Evolutionary conservation across 2,888 invertebrate genomes (phyloP), one percentile per base, ranked within the genome.

Genomic region (Chloroclystis v-ata): DNA sequence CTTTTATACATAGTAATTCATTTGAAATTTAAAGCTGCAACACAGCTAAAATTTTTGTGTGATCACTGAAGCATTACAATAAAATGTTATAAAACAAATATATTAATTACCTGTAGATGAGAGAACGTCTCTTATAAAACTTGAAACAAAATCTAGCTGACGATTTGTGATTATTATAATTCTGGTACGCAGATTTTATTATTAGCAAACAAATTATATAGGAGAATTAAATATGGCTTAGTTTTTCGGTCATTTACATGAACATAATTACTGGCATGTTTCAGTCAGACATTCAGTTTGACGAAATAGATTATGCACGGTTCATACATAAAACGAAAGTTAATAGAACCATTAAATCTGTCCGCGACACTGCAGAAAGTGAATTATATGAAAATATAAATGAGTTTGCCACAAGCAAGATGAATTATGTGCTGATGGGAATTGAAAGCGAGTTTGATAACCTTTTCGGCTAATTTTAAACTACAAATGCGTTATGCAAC

Each of bases 401-500:
- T 56, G 41, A 49, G 41, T 43, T 44, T 47, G 48, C 48, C 49
- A 56, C 46, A 45, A 53, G 28, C 46, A 45, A 53, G 28, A 55
- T 56, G 44, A 53, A 55, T 54, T 47, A 57, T 53, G 52, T 41
- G 43, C 41, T 49, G 50, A 54, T 49, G 55, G 45, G 45, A 57
- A 54, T 57, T 44, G 56, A 59, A 54, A 54, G 52, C 52, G 50
- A 52, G 56, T 56, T 44, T 42, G 44, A 47, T 50, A 49, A 56
- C 54, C 53, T 54, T 51, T 49, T 37, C 11, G 9, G 42, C 37
- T 40, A 41, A 51, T 37, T 37, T 42, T 16, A 43, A 35, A 57
- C 20, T 35, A 16, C 20, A 35, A n/a, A 24, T 35, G 11, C 10
- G 11, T 35, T 24, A 11, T 12, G 38, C 2, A 20, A 20, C 20